Base-by-base conservation (phyloP, 2,113 vertebrate species). In the Polyodon spathula region DNA sequence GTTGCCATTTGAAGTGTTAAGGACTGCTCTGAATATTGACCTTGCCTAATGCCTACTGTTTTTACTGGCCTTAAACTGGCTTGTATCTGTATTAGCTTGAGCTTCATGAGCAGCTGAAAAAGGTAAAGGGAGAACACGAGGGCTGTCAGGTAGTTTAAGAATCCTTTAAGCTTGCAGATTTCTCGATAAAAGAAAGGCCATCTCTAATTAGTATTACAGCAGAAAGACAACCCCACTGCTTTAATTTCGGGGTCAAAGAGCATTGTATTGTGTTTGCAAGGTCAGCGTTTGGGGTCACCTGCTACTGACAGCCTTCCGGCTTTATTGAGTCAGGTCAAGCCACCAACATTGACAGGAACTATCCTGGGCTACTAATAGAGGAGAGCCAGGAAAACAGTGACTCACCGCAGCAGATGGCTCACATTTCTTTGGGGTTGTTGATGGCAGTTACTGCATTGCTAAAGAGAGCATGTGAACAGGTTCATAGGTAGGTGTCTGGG, bases 201-300 rank as follows among this genome's bases (percentile, higher is more conserved):
- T 51, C 67, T 68, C 70, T 73, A 75, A 80, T 80, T 83, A 79
- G 77, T 70, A 68, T 73, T 73, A 69, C 75, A 73, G 75, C 73
- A 74, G 77, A 83, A 81, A 76, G 78, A 81, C 81, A 83, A 81
- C 78, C 77, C 77, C 78, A 76, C 77, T 78, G 75, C 73, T 78
- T 81, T 76, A 81, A 81, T 80, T 73, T 73, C 71, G 66, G 68
- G 78, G 78, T 81, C 73, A 78, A 43, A 78, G 81, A 76, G 81
- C 73, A 64, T 71, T 83, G 78, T 83, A 83, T 83, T 83, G 81
- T 79, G 81, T 81, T 83, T 83, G 81, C 81, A 83, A 83, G 78
- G 78, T 83, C 78, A 75, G 75, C 27, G 51, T 65, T 67, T 55
- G 73, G 72, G 81, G 81, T 83, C 77, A 59, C 52, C 39, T 71